Evolutionary conservation across 2,113 vertebrate genomes (phyloP).

Genomic region (Oryzias woworae): DNA sequence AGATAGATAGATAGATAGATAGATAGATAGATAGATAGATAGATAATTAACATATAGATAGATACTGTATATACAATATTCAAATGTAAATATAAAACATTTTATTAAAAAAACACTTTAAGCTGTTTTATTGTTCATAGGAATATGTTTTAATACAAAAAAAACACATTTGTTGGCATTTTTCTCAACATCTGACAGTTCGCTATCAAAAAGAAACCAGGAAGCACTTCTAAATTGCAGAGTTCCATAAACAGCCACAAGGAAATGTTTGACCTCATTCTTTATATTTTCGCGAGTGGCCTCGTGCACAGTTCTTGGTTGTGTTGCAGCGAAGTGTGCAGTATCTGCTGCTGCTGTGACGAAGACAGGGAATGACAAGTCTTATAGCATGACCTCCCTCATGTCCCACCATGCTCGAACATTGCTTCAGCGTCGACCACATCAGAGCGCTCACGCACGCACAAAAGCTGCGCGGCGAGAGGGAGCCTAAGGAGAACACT

Average conservation of each 20-base stretch:
- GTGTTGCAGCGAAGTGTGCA: conserved; percentile 33
- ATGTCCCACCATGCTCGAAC: conserved; percentile 45
- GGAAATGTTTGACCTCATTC: not conserved
- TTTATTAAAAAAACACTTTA: too few species aligned
- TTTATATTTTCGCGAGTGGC: conserved; percentile 2
- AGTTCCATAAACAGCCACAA: not conserved
- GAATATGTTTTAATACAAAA: too few species aligned
- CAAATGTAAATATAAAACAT: too few species aligned
- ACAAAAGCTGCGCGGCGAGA: not conserved
- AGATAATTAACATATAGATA: too few species aligned
- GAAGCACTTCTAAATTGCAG: not conserved
- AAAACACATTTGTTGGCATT: too few species aligned
- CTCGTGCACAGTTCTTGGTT: conserved; percentile 11
- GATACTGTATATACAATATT: too few species aligned
- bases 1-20: too few species aligned
- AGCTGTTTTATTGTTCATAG: too few species aligned
- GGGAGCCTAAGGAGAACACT: conserved; percentile 34
- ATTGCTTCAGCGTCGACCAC: conserved; percentile 47
- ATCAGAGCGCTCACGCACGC: conserved; percentile 34
- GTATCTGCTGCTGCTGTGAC: conserved; percentile 49
- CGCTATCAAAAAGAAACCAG: not conserved
- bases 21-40: too few species aligned
- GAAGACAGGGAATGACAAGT: conserved; percentile 62
- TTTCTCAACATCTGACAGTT: not conserved
- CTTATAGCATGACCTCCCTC: conserved; percentile 61